A percentile compares a stretch with the other conserved stretches of the same genome.
Conservation (phyloP, 2,888 invertebrate genomes). For the Oscheius sp. region DNA sequence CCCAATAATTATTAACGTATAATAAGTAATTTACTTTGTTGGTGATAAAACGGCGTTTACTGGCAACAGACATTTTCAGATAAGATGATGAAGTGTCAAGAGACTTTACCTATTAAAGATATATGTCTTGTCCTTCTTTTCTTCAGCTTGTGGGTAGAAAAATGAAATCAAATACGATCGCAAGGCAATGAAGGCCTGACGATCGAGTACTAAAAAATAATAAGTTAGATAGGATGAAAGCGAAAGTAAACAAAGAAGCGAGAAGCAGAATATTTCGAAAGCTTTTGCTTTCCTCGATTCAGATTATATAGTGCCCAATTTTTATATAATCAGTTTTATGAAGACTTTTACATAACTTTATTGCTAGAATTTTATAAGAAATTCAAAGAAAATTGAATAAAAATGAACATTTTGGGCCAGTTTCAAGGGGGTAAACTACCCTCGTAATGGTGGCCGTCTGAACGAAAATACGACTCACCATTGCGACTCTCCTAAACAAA, state of each 20-base stretch:
- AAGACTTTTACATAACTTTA: too few species aligned
- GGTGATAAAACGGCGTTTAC: slow-evolving; percentile 65
- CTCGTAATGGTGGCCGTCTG: not conserved
- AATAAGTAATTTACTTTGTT: slow-evolving; percentile 46
- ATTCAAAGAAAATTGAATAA: not conserved
- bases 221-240: not conserved
- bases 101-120: slow-evolving; percentile 19
- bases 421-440: not conserved
- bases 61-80: slow-evolving; percentile 62
- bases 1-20: not conserved
- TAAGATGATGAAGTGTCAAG: not conserved
- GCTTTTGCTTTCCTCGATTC: too few species aligned
- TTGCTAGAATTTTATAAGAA: not conserved
- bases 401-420: not conserved
- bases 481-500: not conserved
- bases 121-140: slow-evolving; percentile 23
- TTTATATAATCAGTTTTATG: too few species aligned
- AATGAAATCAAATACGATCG: slow-evolving; percentile 14
- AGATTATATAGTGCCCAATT: too few species aligned
- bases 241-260: not conserved
- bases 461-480: not conserved
- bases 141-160: slow-evolving; percentile 21
- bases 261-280: not conserved
- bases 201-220: slow-evolving; percentile 15
- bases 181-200: slow-evolving; percentile 20